phyloP scores from a whole-genome alignment of 2,113 vertebrate genomes.

The Ginglymostoma cirratum region DNA sequence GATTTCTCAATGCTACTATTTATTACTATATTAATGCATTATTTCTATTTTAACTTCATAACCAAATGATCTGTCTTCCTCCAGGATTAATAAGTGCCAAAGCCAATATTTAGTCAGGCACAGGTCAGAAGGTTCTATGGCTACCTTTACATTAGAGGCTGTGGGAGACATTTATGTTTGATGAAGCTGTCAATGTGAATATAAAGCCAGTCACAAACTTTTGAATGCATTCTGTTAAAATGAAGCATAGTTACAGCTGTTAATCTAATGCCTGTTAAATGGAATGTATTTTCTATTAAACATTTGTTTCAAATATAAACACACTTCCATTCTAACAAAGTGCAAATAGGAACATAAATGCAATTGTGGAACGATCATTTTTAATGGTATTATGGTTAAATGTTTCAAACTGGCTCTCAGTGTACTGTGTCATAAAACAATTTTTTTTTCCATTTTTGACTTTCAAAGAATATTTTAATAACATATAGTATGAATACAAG shows the following conservation, averaged over 20 bases:
- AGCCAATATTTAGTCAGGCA: constrained; percentile 55
- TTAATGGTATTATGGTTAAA: neutral
- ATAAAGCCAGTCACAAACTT: constrained; percentile 14
- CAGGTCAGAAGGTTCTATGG: constrained; percentile 47
- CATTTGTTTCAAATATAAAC: neutral
- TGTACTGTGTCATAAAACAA: neutral
- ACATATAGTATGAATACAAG: neutral
- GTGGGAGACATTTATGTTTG: constrained; percentile 40
- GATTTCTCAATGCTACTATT: constrained; percentile 34
- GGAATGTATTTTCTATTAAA: neutral
- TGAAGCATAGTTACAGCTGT: neutral
- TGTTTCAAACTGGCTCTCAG: neutral
- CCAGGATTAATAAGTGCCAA: constrained; percentile 51
- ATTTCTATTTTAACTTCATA: constrained; percentile 32
- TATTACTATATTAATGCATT: constrained; percentile 12
- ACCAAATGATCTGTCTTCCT: constrained; percentile 28
- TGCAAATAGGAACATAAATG: neutral
- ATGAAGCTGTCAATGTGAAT: constrained; percentile 24
- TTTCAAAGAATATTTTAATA: neutral
- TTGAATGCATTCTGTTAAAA: neutral
- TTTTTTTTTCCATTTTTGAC: neutral
- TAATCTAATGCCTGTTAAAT: neutral
- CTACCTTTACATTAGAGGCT: constrained; percentile 41
- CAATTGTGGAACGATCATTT: neutral
- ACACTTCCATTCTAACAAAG: neutral